Conservation (phyloP, 2,113 vertebrate genomes). For the Hiodon tergisus region DNA sequence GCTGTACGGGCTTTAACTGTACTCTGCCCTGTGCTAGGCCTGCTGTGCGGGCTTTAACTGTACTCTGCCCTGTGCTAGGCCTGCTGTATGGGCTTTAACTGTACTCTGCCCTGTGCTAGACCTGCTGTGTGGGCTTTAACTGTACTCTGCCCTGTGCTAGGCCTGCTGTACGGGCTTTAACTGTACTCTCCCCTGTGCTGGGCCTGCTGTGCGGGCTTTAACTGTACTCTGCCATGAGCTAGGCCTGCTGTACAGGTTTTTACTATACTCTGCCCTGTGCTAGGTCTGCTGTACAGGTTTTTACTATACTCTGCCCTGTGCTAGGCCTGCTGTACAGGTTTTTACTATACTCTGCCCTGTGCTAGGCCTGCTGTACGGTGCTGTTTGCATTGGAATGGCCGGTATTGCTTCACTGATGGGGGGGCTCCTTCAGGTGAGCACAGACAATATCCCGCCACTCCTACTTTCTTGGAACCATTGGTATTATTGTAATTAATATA, state of each 20-base stretch:
- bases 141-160: conserved; percentile 35
- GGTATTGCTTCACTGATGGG: conserved; percentile 66
- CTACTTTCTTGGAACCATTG: too few species aligned
- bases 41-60: background rate
- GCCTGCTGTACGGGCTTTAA: conserved; percentile 32
- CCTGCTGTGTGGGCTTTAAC: background rate
- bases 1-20: conserved; percentile 46
- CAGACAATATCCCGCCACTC: background rate
- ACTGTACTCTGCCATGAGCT: background rate
- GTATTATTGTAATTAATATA: too few species aligned
- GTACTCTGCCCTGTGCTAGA: background rate
- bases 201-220: conserved; percentile 38
- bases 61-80: conserved; percentile 40
- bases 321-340: conserved; percentile 47
- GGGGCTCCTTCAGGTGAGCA: conserved; percentile 64
- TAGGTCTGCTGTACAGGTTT: conserved; percentile 47
- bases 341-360: background rate
- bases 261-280: background rate
- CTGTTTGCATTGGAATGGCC: conserved; percentile 66
- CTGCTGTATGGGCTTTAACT: conserved; percentile 24
- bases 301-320: background rate
- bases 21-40: background rate
- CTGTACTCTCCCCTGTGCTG: conserved; percentile 24
- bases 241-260: conserved; percentile 46
- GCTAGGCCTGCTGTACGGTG: conserved; percentile 61